These are phyloP conservation scores for Plecturocebus donacophilus DNA, from an alignment of 2,113 vertebrate species.

Conservation along the genomic window DNA sequence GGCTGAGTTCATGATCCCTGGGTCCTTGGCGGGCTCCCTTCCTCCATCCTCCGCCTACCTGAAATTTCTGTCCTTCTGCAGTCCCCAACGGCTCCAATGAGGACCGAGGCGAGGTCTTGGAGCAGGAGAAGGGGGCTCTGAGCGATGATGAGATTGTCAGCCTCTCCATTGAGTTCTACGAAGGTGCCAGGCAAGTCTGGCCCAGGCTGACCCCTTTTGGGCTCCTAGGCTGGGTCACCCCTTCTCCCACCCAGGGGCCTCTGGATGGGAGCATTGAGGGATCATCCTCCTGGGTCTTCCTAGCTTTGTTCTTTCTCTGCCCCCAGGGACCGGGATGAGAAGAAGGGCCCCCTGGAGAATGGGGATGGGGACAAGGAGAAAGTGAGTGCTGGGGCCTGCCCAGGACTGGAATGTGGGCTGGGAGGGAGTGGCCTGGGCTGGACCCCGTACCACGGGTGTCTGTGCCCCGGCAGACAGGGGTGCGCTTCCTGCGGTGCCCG, in stretches of 20 bases:
- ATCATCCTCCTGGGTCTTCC: background rate
- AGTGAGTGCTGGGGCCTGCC: constrained; percentile 78
- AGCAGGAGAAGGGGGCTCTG: constrained; percentile 90
- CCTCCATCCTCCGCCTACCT: background rate
- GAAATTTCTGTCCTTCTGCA: constrained; percentile 52
- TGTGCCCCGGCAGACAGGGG: constrained; percentile 86
- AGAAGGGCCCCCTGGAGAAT: constrained; percentile 84
- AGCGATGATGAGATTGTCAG: constrained; percentile 94
- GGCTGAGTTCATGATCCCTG: background rate
- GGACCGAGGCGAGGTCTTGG: constrained; percentile 86
- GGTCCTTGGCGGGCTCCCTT: background rate
- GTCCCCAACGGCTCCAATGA: constrained; percentile 86
- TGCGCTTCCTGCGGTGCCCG: constrained; percentile 94
- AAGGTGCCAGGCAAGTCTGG: constrained; percentile 89
- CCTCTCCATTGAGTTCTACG: constrained; percentile 95
- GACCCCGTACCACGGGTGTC: background rate
- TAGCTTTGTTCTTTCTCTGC: background rate
- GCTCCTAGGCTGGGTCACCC: background rate
- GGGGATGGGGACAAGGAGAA: constrained; percentile 92
- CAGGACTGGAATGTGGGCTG: background rate
- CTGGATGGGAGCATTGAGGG: background rate
- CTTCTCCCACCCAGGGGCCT: background rate
- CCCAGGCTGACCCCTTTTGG: background rate
- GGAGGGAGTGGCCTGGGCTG: background rate
- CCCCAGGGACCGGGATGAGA: constrained; percentile 87